phyloP scores from a whole-genome alignment of 2,888 invertebrate species.

The Bhutanitis thaidina region DNA sequence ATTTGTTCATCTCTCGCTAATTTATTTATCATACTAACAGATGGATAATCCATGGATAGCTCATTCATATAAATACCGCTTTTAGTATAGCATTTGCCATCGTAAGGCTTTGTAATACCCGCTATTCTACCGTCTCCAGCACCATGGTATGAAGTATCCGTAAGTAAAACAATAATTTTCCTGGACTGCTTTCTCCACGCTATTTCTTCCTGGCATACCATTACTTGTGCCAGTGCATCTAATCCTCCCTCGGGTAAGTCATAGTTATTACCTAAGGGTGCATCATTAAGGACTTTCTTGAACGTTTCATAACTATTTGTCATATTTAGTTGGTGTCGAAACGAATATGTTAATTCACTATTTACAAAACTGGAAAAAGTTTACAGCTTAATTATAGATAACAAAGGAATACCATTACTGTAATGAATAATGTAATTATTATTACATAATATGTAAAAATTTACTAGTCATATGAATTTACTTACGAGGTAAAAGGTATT shows the following conservation, averaged over 20 bases:
- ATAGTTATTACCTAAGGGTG: conserved; percentile 73
- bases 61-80: conserved; percentile 76
- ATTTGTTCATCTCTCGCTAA: conserved; percentile 43
- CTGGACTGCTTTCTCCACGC: conserved; percentile 89
- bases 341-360: conserved; percentile 81
- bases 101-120: conserved; percentile 85
- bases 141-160: conserved; percentile 87
- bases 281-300: conserved; percentile 52
- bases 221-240: conserved; percentile 90
- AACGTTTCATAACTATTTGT: conserved; percentile 75
- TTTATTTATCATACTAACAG: conserved; percentile 83
- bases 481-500: conserved; percentile 49
- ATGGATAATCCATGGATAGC: conserved; percentile 87
- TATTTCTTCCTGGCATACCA: conserved; percentile 83
- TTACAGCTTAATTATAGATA: too few species aligned
- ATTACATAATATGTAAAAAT: too few species aligned
- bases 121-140: conserved; percentile 87
- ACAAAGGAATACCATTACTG: not conserved
- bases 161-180: conserved; percentile 88
- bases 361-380: conserved; percentile 8
- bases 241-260: conserved; percentile 91
- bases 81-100: conserved; percentile 83
- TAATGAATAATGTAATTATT: too few species aligned
- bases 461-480: conserved; percentile 14
- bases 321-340: conserved; percentile 85